A percentile compares a stretch with the other conserved stretches of the same genome.
Evolutionary conservation across 2,888 invertebrate genomes (phyloP).

Genomic region (Phaedon cochleariae): DNA sequence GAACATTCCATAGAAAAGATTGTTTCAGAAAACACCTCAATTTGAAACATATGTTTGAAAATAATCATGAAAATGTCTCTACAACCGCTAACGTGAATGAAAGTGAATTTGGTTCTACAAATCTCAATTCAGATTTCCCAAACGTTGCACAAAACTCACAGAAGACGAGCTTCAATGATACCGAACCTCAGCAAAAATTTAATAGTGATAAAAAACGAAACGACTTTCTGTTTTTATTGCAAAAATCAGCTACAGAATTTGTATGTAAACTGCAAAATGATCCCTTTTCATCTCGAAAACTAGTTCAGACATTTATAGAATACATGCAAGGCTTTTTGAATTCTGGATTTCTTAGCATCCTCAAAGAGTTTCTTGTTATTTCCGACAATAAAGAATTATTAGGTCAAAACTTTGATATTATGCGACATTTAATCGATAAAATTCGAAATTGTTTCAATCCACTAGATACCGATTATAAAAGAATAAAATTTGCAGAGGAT

Average conservation of each 20-base stretch:
- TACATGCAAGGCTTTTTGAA: slow-evolving; percentile 2
- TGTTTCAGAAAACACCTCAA: neutral
- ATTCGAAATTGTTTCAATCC: slow-evolving; percentile 15
- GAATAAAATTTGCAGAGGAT: slow-evolving; percentile 24
- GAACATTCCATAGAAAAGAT: slow-evolving; percentile 1
- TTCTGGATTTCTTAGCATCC: slow-evolving; percentile 1
- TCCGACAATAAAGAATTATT: too few relatives aligned
- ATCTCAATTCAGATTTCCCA: neutral
- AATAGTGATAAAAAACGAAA: neutral
- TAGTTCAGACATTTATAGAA: neutral
- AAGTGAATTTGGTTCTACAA: neutral
- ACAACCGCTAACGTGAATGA: neutral
- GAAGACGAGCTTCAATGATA: neutral
- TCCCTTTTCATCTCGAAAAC: neutral
- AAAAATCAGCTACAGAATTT: neutral
- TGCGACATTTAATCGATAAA: slow-evolving; percentile 4
- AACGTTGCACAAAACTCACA: neutral
- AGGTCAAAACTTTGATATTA: neutral
- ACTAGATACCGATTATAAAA: slow-evolving; percentile 26
- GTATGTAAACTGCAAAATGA: neutral
- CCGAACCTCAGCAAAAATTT: neutral
- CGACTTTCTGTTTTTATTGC: neutral
- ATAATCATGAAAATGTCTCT: neutral
- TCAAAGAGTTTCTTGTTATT: slow-evolving; percentile 7
- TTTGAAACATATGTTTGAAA: neutral